A percentile compares a stretch with the other conserved stretches of the same genome.
phyloP scores from a whole-genome alignment of 2,888 invertebrate species.

The Calliopum simillimum region DNA sequence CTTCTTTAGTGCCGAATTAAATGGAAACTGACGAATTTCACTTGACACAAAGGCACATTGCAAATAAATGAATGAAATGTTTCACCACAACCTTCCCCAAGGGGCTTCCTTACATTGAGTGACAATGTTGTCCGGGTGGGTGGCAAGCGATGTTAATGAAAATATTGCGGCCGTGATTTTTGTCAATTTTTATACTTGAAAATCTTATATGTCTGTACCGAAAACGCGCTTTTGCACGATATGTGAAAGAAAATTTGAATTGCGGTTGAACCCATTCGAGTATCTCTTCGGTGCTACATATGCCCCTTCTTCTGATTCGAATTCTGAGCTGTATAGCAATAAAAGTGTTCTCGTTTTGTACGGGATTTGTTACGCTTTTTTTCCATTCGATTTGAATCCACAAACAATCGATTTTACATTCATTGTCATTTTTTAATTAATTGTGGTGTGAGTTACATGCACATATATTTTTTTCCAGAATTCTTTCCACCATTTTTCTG shows the following conservation, averaged over 20 bases:
- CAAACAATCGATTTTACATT: slow-evolving; percentile 38
- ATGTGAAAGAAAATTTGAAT: neutral
- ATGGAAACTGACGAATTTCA: slow-evolving; percentile 10
- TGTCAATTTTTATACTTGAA: slow-evolving; percentile 19
- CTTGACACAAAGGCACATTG: neutral
- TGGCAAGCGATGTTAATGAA: slow-evolving; percentile 31
- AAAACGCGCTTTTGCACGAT: neutral
- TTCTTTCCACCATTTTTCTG: slow-evolving; percentile 27
- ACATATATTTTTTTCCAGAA: slow-evolving; percentile 31
- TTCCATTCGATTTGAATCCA: slow-evolving; percentile 18
- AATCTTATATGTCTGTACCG: slow-evolving; percentile 26
- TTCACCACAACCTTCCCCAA: slow-evolving; percentile 2
- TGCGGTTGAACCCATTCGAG: slow-evolving; percentile 26
- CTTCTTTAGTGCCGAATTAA: slow-evolving; percentile 4
- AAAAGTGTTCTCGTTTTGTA: neutral
- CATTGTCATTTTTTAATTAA: slow-evolving; percentile 58
- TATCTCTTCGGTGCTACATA: neutral
- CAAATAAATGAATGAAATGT: too few relatives aligned
- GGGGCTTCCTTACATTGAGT: neutral
- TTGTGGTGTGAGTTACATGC: slow-evolving; percentile 53
- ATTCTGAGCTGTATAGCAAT: slow-evolving; percentile 1
- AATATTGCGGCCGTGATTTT: slow-evolving; percentile 29
- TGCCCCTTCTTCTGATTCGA: slow-evolving; percentile 4
- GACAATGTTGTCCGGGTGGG: neutral
- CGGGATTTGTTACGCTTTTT: slow-evolving; percentile 11